Conservation (phyloP, 2,797 vertebrate species). For the Amazonetta brasiliensis region DNA sequence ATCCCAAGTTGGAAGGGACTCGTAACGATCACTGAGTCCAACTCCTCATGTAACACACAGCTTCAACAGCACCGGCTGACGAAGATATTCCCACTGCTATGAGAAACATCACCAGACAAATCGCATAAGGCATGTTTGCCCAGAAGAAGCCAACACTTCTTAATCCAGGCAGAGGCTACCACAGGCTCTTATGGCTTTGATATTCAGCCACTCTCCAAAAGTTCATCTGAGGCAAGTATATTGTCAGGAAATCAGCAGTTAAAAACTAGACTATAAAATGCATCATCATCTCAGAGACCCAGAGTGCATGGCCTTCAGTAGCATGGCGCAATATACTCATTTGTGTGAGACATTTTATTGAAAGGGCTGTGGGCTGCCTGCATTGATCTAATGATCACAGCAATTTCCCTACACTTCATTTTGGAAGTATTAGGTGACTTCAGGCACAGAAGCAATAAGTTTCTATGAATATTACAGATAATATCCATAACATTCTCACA, state of each 20-base stretch:
- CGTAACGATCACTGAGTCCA: too few relatives aligned
- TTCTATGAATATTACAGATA: slow-evolving; percentile 8
- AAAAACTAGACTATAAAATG: background rate
- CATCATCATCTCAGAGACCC: background rate
- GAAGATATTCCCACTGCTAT: background rate
- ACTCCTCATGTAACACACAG: background rate
- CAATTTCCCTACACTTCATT: background rate
- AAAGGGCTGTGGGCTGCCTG: background rate
- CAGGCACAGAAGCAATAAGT: background rate
- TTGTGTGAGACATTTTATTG: background rate
- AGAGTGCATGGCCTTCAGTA: background rate
- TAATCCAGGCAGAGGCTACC: background rate
- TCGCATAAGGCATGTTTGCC: background rate
- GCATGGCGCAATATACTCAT: background rate
- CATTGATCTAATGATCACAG: background rate
- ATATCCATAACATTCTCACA: background rate
- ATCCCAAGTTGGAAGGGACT: too few relatives aligned
- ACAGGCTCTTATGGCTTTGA: background rate
- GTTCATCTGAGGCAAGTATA: background rate
- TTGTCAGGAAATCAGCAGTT: background rate
- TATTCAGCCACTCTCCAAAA: background rate
- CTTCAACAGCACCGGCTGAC: background rate
- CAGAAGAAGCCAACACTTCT: background rate
- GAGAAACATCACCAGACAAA: background rate
- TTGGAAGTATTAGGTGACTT: background rate